Evolutionary conservation across 2,797 vertebrate genomes (phyloP).

Genomic region (Eleutherodactylus coqui): DNA sequence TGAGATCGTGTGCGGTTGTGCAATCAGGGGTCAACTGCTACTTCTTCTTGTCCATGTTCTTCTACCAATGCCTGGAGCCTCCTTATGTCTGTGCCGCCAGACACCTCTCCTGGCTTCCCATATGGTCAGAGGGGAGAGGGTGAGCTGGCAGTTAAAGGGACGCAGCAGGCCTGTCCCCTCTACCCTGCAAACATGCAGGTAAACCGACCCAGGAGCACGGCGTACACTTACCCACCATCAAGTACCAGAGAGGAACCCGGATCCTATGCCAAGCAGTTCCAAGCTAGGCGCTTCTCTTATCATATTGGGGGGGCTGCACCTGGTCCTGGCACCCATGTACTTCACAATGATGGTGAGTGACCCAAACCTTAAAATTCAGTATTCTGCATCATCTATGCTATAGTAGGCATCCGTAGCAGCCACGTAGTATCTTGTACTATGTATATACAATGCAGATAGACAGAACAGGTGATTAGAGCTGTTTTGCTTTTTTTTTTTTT

Average conservation of each 20-base stretch:
- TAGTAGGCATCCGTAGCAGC: too few relatives aligned
- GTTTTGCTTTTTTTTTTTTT: neutral
- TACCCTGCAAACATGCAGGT: slow-evolving; percentile 56
- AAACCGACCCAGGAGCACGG: slow-evolving; percentile 58
- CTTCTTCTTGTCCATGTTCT: slow-evolving; percentile 34
- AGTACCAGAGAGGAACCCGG: slow-evolving; percentile 48
- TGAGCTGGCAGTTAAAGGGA: slow-evolving; percentile 48
- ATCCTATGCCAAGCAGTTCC: slow-evolving; percentile 57
- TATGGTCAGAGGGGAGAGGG: slow-evolving; percentile 56
- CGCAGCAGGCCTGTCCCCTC: slow-evolving; percentile 34
- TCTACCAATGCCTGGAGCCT: slow-evolving; percentile 57
- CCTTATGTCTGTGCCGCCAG: slow-evolving; percentile 33
- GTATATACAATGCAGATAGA: too few relatives aligned
- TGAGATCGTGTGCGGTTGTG: neutral
- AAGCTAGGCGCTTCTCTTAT: slow-evolving; percentile 57
- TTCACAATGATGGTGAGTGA: slow-evolving; percentile 56
- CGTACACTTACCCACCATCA: slow-evolving; percentile 56
- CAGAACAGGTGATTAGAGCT: too few relatives aligned
- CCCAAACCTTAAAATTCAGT: neutral
- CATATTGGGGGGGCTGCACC: slow-evolving; percentile 50
- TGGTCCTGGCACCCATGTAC: neutral
- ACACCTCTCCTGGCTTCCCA: slow-evolving; percentile 49
- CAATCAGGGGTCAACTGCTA: neutral
- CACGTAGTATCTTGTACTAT: too few relatives aligned
- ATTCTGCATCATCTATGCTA: neutral